Percentiles rank a stretch among this genome's conserved stretches.
Evolutionary conservation across 2,888 invertebrate species (phyloP).

Genomic region (Gandaritis pyraliata): DNA sequence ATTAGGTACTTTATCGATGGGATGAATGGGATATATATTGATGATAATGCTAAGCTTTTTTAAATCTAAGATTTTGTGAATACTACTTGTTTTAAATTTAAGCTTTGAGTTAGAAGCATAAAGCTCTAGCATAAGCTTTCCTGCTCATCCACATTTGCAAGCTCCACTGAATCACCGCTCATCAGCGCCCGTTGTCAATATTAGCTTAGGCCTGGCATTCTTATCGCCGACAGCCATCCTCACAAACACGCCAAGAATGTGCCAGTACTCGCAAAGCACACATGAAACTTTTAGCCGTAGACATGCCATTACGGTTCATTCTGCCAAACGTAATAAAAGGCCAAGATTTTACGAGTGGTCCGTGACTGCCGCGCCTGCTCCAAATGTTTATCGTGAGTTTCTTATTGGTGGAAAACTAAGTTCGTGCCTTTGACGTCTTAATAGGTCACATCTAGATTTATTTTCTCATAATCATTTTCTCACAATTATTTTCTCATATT

Average conservation of each 20-base stretch:
- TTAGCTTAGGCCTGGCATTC: constrained; percentile 43
- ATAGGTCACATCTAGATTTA: constrained; percentile 11
- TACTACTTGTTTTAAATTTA: too few relatives aligned
- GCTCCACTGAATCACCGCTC: constrained; percentile 14
- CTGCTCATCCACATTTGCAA: not conserved
- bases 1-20: not conserved
- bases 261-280: constrained; percentile 48
- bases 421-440: constrained; percentile 18
- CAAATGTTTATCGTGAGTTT: constrained; percentile 60
- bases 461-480: too few relatives aligned
- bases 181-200: constrained; percentile 29
- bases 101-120: not conserved
- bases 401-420: constrained; percentile 54
- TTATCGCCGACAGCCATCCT: constrained; percentile 45
- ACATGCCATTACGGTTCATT: constrained; percentile 67
- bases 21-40: not conserved
- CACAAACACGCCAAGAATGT: constrained; percentile 44
- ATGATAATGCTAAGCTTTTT: not conserved
- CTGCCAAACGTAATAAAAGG: constrained; percentile 63
- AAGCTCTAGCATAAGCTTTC: not conserved
- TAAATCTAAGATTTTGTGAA: too few relatives aligned
- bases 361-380: constrained; percentile 54
- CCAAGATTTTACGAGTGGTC: constrained; percentile 69
- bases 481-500: too few relatives aligned
- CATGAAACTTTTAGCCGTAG: constrained; percentile 62